Evolutionary conservation across 2,888 invertebrate species (phyloP).

Genomic region (Tachina fera): DNA sequence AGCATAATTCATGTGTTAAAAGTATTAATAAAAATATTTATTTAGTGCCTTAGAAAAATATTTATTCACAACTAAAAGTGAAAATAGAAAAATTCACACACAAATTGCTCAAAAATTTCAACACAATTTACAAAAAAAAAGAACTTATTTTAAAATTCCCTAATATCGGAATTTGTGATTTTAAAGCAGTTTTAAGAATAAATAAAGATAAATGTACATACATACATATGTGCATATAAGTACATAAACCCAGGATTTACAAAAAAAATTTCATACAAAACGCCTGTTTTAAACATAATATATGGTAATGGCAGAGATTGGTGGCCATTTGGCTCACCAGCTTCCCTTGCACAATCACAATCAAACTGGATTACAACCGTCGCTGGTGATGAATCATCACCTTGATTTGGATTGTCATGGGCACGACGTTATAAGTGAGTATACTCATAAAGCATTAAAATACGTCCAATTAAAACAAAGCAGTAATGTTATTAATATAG

Average conservation of each 20-base stretch:
- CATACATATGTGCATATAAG: too few species aligned
- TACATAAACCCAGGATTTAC: constrained; percentile 12
- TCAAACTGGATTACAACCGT: constrained; percentile 86
- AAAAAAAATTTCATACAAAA: constrained; percentile 60
- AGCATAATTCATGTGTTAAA: constrained; percentile 29
- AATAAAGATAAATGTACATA: too few species aligned
- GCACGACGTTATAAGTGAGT: constrained; percentile 83
- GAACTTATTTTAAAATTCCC: background rate
- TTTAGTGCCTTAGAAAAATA: constrained; percentile 67
- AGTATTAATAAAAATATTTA: too few species aligned
- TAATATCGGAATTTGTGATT: background rate
- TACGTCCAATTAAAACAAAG: background rate
- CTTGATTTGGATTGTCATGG: constrained; percentile 83
- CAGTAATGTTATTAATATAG: background rate
- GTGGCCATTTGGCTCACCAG: constrained; percentile 87
- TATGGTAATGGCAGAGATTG: constrained; percentile 88
- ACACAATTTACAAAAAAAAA: constrained; percentile 24
- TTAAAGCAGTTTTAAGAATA: background rate
- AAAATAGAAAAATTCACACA: constrained; percentile 30
- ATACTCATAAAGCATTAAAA: constrained; percentile 27
- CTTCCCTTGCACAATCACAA: constrained; percentile 84
- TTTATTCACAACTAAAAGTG: constrained; percentile 41
- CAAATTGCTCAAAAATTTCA: constrained; percentile 62
- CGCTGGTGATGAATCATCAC: constrained; percentile 86
- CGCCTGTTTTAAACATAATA: constrained; percentile 82